Evolutionary conservation across 2,888 invertebrate species (phyloP).

Genomic region (Apotomis turbidana): DNA sequence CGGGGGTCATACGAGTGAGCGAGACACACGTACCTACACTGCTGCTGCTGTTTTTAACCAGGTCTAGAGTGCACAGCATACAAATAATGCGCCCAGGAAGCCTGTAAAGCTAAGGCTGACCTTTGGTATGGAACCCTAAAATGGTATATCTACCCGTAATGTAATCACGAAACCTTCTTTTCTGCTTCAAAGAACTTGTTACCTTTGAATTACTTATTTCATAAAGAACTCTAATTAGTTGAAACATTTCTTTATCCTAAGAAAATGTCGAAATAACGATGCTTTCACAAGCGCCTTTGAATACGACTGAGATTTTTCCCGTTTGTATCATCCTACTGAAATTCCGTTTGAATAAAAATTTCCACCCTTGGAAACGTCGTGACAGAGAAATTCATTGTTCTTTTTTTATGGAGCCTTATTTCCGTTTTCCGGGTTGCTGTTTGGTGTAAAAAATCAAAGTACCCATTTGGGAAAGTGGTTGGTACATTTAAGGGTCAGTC

Average conservation of each 20-base stretch:
- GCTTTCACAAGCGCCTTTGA: slow-evolving; percentile 13
- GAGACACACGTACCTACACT: too few species aligned
- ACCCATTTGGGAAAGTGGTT: slow-evolving; percentile 5
- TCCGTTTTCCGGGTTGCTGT: not conserved
- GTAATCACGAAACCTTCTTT: not conserved
- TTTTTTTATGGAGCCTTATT: not conserved
- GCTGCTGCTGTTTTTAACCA: too few species aligned
- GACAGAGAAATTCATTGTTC: slow-evolving; percentile 1
- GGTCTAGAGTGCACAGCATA: too few species aligned
- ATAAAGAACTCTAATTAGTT: slow-evolving; percentile 6
- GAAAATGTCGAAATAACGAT: slow-evolving; percentile 16
- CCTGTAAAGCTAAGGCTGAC: too few species aligned
- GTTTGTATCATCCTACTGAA: not conserved
- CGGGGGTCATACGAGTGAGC: too few species aligned
- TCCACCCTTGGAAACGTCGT: not conserved
- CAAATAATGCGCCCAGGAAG: too few species aligned
- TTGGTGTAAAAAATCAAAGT: slow-evolving; percentile 12
- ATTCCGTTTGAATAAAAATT: not conserved
- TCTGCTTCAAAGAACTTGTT: slow-evolving; percentile 5
- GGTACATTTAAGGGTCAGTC: not conserved
- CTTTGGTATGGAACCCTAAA: too few species aligned
- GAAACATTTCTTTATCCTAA: slow-evolving; percentile 5
- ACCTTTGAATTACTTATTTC: slow-evolving; percentile 5
- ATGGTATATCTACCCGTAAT: not conserved
- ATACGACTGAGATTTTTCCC: slow-evolving; percentile 4